A percentile compares a stretch with the other conserved stretches of the same genome.
These are phyloP conservation scores for Mormyrops boulengeri DNA, from an alignment of 2,797 vertebrate genomes.

Conservation along the genomic window DNA sequence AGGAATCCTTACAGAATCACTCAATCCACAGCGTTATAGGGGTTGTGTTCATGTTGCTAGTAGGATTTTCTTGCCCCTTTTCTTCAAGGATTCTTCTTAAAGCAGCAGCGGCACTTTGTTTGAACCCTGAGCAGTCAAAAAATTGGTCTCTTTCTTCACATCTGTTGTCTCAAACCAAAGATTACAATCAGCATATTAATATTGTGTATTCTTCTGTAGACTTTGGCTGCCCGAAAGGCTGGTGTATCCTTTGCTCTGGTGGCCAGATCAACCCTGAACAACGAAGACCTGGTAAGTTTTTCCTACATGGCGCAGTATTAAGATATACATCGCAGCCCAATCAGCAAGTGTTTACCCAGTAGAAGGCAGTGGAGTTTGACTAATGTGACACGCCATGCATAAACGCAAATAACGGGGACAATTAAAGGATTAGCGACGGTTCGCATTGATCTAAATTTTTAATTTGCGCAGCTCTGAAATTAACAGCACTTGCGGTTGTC, in stretches of 20 bases:
- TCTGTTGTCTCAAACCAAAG: neutral
- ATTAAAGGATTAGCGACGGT: neutral
- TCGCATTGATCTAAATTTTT: neutral
- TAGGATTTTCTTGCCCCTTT: neutral
- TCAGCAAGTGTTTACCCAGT: conserved; percentile 23
- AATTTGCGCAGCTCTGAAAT: neutral
- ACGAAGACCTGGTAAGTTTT: conserved; percentile 88
- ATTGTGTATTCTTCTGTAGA: conserved; percentile 57
- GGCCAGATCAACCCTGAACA: conserved; percentile 85
- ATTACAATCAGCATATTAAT: neutral
- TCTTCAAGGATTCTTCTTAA: neutral
- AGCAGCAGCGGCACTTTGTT: neutral
- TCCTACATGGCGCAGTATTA: neutral
- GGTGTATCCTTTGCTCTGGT: conserved; percentile 92
- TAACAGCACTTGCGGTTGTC: neutral
- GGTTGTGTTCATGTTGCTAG: neutral
- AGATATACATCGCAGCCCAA: conserved; percentile 26
- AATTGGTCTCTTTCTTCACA: neutral
- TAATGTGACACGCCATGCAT: conserved; percentile 31
- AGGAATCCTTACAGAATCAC: neutral
- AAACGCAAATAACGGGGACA: conserved; percentile 8
- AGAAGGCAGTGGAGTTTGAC: conserved; percentile 19
- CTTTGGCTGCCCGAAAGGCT: conserved; percentile 93
- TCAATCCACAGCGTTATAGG: neutral
- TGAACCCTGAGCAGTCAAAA: neutral